Evolutionary conservation across 2,113 vertebrate genomes (phyloP).

Genomic region (Anseranas semipalmata): DNA sequence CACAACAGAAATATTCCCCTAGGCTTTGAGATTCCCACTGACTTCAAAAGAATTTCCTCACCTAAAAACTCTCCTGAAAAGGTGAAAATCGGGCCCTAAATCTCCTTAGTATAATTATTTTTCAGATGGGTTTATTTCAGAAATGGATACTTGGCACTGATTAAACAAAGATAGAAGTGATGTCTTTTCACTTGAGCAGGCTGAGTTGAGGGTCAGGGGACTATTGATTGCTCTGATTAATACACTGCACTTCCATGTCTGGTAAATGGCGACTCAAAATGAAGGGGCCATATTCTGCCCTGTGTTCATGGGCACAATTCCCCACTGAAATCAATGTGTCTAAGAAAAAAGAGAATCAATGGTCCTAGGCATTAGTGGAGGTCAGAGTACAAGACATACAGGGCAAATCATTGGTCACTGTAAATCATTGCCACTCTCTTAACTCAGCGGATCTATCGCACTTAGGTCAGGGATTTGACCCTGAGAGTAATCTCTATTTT

Average conservation of each 20-base stretch:
- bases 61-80: neutral
- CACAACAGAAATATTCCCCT: neutral
- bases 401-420: neutral
- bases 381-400: constrained; percentile 25
- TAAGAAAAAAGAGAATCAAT: constrained; percentile 44
- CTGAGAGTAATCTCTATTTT: neutral
- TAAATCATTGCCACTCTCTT: constrained; percentile 44
- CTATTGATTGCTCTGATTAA: constrained; percentile 50
- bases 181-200: neutral
- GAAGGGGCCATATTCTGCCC: neutral
- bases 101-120: neutral
- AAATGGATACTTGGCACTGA: neutral
- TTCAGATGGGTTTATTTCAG: neutral
- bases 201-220: neutral
- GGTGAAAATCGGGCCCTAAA: neutral
- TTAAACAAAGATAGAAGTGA: constrained; percentile 11
- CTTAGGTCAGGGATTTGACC: neutral
- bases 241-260: neutral
- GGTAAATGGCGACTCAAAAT: constrained; percentile 24
- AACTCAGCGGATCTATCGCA: constrained; percentile 3
- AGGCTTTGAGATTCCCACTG: neutral
- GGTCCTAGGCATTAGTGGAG: neutral
- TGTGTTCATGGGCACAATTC: neutral
- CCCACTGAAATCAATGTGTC: constrained; percentile 6
- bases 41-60: neutral